These are phyloP conservation scores for Lophochroa leadbeateri DNA, from an alignment of 2,113 vertebrate genomes.

Conservation along the genomic window DNA sequence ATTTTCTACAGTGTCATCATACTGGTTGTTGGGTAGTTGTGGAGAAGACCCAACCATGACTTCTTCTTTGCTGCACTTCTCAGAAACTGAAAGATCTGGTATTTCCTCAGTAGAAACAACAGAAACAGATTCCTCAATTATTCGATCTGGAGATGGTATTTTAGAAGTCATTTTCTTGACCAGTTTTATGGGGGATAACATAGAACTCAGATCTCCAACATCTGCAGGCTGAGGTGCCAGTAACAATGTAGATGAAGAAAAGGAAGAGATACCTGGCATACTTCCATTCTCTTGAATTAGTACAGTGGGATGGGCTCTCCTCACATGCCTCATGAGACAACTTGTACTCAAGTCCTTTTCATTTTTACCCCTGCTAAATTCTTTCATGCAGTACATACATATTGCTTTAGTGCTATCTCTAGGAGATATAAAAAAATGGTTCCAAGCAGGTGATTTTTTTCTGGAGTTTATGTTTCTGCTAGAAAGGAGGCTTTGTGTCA, in stretches of 20 bases:
- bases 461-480: slow-evolving; percentile 85
- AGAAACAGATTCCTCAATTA: slow-evolving; percentile 76
- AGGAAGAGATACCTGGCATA: slow-evolving; percentile 67
- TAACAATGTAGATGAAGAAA: slow-evolving; percentile 66
- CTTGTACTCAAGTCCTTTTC: slow-evolving; percentile 98
- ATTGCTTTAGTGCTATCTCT: slow-evolving; percentile 96
- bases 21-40: slow-evolving; percentile 73
- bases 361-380: slow-evolving; percentile 96
- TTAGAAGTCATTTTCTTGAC: slow-evolving; percentile 83
- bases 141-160: slow-evolving; percentile 81
- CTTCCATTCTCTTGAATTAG: slow-evolving; percentile 82
- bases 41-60: slow-evolving; percentile 69
- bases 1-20: slow-evolving; percentile 80
- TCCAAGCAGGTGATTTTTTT: slow-evolving; percentile 98
- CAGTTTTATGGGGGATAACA: slow-evolving; percentile 81
- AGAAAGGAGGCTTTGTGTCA: slow-evolving; percentile 93
- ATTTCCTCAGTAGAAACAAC: slow-evolving; percentile 82
- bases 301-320: slow-evolving; percentile 92
- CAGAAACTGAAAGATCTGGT: slow-evolving; percentile 78
- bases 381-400: slow-evolving; percentile 99
- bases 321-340: slow-evolving; percentile 95
- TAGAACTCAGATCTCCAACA: slow-evolving; percentile 61
- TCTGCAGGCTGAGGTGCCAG: slow-evolving; percentile 71
- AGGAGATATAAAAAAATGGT: slow-evolving; percentile 97
- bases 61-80: slow-evolving; percentile 77